phyloP scores from a whole-genome alignment of 2,888 invertebrate species.

The Clivina fossor region DNA sequence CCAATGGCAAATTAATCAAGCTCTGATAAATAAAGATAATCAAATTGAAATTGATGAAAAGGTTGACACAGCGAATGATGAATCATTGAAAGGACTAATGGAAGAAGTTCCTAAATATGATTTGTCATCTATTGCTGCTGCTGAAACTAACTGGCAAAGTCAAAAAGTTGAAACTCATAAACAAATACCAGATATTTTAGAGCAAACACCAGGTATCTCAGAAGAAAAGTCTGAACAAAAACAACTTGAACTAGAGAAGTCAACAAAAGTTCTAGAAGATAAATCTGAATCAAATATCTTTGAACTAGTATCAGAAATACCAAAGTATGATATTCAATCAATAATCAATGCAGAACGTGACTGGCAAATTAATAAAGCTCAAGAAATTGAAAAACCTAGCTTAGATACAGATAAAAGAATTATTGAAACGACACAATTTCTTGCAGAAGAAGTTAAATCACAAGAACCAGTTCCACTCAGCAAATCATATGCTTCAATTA shows the following conservation, averaged over 20 bases:
- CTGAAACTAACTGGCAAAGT: slow-evolving; percentile 43
- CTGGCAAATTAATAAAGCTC: slow-evolving; percentile 41
- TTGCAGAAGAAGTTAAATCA: slow-evolving; percentile 2
- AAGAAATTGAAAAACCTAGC: background rate
- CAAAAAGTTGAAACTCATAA: slow-evolving; percentile 28
- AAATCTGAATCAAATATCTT: background rate
- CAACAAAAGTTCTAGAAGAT: slow-evolving; percentile 4
- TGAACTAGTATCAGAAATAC: slow-evolving; percentile 36
- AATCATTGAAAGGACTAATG: slow-evolving; percentile 15
- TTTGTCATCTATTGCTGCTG: slow-evolving; percentile 35
- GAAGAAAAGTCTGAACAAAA: background rate
- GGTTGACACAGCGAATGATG: slow-evolving; percentile 12
- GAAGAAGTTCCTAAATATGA: slow-evolving; percentile 38
- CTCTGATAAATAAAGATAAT: background rate
- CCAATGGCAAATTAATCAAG: slow-evolving; percentile 19
- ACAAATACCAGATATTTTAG: background rate
- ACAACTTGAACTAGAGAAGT: background rate
- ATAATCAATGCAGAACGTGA: slow-evolving; percentile 40
- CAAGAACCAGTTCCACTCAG: slow-evolving; percentile 17
- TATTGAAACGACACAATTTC: slow-evolving; percentile 3
- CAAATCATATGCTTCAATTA: slow-evolving; percentile 45
- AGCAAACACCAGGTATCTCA: background rate
- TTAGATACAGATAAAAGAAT: background rate
- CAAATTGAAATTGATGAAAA: background rate
- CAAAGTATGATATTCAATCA: slow-evolving; percentile 38